phyloP scores from a whole-genome alignment of 1,140 invertebrate genomes.

The Periplaneta americana region DNA sequence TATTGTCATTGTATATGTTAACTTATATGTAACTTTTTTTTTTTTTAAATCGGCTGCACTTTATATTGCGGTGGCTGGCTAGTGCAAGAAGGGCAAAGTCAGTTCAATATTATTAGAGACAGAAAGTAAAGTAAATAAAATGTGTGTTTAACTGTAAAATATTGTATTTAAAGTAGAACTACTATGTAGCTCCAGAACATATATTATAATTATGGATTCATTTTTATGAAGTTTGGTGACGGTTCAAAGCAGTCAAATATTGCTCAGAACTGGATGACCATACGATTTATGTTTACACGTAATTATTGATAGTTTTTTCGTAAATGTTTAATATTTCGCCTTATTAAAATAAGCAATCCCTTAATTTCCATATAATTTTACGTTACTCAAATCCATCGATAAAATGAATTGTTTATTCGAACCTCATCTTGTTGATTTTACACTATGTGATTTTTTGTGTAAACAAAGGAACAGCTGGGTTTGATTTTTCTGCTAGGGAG shows the following conservation, averaged over 20 bases:
- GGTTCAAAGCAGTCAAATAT: background rate
- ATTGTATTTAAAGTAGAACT: slow-evolving; percentile 19
- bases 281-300: background rate
- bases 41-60: background rate
- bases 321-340: background rate
- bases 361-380: background rate
- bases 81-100: background rate
- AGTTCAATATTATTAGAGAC: background rate
- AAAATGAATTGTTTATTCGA: background rate
- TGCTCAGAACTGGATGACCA: background rate
- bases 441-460: background rate
- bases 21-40: background rate
- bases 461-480: background rate
- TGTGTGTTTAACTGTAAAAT: slow-evolving; percentile 16
- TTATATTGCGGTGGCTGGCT: background rate
- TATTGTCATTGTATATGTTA: background rate
- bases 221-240: background rate
- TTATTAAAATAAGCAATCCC: background rate
- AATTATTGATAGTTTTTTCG: slow-evolving; percentile 2
- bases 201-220: background rate
- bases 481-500: background rate
- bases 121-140: slow-evolving; percentile 8
- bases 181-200: slow-evolving; percentile 14
- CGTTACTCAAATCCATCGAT: background rate
- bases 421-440: background rate